phyloP scores from a whole-genome alignment of 2,113 vertebrate genomes.

The Grus americana region DNA sequence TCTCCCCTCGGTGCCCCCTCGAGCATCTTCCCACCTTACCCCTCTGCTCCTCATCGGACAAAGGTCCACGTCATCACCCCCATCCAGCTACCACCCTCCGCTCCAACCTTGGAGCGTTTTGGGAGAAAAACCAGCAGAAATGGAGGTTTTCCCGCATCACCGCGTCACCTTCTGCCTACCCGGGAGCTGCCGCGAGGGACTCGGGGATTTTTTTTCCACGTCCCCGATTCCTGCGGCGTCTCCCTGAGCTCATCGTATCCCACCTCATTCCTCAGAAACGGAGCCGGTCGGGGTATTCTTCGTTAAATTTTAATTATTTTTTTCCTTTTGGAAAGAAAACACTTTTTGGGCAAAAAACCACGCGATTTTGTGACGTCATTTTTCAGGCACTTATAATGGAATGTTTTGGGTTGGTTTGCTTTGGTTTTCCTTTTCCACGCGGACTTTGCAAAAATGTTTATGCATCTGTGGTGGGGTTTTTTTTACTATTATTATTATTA shows the following conservation, averaged over 20 bases:
- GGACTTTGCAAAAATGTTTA: not conserved
- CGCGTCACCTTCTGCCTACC: not conserved
- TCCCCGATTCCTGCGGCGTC: not conserved
- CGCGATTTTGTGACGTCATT: not conserved
- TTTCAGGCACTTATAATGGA: not conserved
- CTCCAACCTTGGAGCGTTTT: not conserved
- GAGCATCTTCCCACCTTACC: not conserved
- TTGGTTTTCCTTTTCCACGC: not conserved
- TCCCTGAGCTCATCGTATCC: not conserved
- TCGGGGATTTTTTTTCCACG: not conserved
- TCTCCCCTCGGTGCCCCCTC: not conserved
- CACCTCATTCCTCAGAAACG: not conserved
- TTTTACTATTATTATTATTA: not conserved
- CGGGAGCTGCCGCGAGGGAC: not conserved
- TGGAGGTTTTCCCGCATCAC: fast-evolving
- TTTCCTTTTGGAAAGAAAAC: not conserved
- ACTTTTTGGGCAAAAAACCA: not conserved
- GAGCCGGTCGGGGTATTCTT: not conserved
- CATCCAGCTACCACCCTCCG: not conserved
- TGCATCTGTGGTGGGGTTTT: not conserved
- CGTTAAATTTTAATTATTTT: not conserved
- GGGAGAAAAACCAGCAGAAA: not conserved
- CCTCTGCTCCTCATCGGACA: not conserved
- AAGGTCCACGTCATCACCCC: not conserved
- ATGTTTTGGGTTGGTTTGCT: not conserved